A percentile compares a stretch with the other conserved stretches of the same genome.
These are phyloP conservation scores for Perca flavescens DNA, from an alignment of 2,113 vertebrate species.

Conservation along the genomic window DNA sequence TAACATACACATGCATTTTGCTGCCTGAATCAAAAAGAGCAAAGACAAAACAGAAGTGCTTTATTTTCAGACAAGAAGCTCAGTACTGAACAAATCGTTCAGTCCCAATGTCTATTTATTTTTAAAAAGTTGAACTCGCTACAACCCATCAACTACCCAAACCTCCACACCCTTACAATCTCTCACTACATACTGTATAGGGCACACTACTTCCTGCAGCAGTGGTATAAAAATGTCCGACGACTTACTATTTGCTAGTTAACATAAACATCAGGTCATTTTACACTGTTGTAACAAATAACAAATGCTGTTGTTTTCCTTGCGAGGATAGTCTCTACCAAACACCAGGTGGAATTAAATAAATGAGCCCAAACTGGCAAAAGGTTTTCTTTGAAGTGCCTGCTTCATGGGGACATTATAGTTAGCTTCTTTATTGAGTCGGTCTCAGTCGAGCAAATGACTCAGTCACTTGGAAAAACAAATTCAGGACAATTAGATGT, in stretches of 20 bases:
- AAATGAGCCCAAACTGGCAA: slow-evolving; percentile 10
- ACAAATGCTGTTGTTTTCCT: not conserved
- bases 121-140: not conserved
- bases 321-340: not conserved
- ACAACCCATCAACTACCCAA: not conserved
- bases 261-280: not conserved
- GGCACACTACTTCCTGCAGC: not conserved
- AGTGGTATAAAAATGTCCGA: not conserved
- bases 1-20: not conserved
- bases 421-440: slow-evolving; percentile 6
- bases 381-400: not conserved
- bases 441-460: slow-evolving; percentile 12
- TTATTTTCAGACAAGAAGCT: not conserved
- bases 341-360: not conserved
- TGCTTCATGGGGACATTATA: not conserved
- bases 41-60: not conserved
- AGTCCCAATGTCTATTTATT: not conserved
- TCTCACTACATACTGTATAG: not conserved
- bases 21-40: not conserved
- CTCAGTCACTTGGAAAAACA: slow-evolving; percentile 10
- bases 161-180: not conserved
- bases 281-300: not conserved
- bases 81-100: not conserved
- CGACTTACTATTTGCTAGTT: not conserved
- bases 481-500: slow-evolving; percentile 22